Conservation (phyloP, 92 coral and sea anemone species). For the Parazoanthus atlanticus region DNA sequence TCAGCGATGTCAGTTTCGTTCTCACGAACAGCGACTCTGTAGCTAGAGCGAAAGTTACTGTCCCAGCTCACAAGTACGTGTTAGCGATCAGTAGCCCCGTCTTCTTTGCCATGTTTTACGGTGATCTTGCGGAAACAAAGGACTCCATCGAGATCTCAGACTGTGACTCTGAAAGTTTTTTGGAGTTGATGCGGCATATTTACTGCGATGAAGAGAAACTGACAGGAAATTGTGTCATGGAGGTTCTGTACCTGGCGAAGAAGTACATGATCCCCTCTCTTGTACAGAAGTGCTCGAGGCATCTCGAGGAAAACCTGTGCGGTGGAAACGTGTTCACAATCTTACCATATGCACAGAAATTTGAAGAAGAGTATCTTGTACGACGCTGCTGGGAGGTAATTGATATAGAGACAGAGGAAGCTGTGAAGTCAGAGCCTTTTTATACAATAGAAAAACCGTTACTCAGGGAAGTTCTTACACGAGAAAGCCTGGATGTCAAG, state of each 20-base stretch:
- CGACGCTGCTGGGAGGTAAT: slow-evolving; percentile 63
- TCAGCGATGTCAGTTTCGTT: slow-evolving; percentile 48
- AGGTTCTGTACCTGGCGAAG: slow-evolving; percentile 63
- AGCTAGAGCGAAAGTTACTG: slow-evolving; percentile 21
- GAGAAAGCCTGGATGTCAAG: slow-evolving; percentile 54
- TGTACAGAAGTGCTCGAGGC: slow-evolving; percentile 52
- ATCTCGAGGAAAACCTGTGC: slow-evolving; percentile 52
- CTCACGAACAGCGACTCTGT: slow-evolving; percentile 12
- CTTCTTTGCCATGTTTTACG: slow-evolving; percentile 71
- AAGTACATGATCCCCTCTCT: slow-evolving; percentile 66
- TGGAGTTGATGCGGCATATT: slow-evolving; percentile 68
- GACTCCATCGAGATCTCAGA: slow-evolving; percentile 64
- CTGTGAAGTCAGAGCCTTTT: slow-evolving; percentile 52
- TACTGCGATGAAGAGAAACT: slow-evolving; percentile 60
- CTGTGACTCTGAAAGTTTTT: slow-evolving; percentile 61
- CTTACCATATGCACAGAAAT: slow-evolving; percentile 48
- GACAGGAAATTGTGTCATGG: slow-evolving; percentile 53
- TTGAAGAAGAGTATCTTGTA: slow-evolving; percentile 52
- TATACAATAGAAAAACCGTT: slow-evolving; percentile 39
- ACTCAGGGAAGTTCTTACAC: slow-evolving; percentile 44
- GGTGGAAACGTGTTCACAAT: slow-evolving; percentile 61
- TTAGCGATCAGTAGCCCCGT: slow-evolving; percentile 74
- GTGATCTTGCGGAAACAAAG: slow-evolving; percentile 64
- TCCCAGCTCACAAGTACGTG: slow-evolving; percentile 70
- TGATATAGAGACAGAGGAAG: slow-evolving; percentile 53